Base-by-base conservation (phyloP, 2,113 vertebrate species). In the Pongo abelii region DNA sequence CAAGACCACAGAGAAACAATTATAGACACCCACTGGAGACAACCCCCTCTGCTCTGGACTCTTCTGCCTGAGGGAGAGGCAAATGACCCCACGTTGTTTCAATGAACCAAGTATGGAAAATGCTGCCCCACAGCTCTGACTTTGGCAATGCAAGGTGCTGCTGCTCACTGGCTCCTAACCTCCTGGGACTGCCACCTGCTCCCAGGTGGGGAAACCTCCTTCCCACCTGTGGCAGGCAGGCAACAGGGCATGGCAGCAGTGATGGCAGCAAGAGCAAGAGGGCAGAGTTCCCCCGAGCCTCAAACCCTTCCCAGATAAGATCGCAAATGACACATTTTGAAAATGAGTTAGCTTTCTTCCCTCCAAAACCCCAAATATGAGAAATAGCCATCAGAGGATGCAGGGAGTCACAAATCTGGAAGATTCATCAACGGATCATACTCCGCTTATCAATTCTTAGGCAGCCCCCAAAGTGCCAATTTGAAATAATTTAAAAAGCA, bases 401-500 rank as follows among this genome's bases (percentile, higher is more conserved):
- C 18, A 77, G 64, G 72, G 77, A 93, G 70, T 93, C 30, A 40
- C 38, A 48, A 77, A 70, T 96, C 92, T 95, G 3, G 20, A 70
- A 96, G 88, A 91, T 74, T 32, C 75, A 67, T 40, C 93, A 89
- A 67, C 75, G 55, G 74, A 30, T 64, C 89, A 94, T 7, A 69
- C 85, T 11, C 79, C 93, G 69, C 57, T 92, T 84, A 93, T 46
- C 88, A 95, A 74, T 67, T 78, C 89, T 69, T 43, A 96, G 70
- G 92, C 91, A 97, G 85, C 84, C 89, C 93, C 94, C 93, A 95
- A 43, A 89, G 43, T 81, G 84, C 97, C 92, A 93, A 74, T 96
- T 46, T 83, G 96, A 97, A 96, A 78, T 96, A 85, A 96, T 92
- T 97, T 96, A 80, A 85, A 97, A 97, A 96, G 94, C 95, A 98